These are phyloP conservation scores for Perizoma affinitatum DNA, from an alignment of 2,888 invertebrate species.

Conservation along the genomic window DNA sequence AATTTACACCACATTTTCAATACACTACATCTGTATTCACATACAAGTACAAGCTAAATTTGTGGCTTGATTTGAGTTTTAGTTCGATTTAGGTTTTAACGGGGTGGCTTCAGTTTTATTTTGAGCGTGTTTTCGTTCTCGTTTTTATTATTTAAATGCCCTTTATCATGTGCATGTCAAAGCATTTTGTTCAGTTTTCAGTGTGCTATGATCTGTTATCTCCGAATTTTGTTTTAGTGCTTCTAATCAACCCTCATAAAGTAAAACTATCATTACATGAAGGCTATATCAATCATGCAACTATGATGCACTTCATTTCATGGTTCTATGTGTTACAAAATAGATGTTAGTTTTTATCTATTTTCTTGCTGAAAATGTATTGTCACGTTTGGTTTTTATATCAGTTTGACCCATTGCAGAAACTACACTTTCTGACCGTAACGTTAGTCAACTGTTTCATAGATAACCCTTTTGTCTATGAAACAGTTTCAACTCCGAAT, in stretches of 20 bases:
- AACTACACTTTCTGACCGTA: constrained; percentile 1
- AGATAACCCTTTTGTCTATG: background rate
- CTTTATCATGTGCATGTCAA: constrained; percentile 48
- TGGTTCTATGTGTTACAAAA: background rate
- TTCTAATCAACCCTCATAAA: constrained; percentile 13
- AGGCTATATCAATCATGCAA: constrained; percentile 18
- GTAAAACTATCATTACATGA: constrained; percentile 8
- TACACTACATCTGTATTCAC: constrained; percentile 7
- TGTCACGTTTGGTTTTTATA: background rate
- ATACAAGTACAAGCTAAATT: constrained; percentile 11
- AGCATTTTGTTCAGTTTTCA: constrained; percentile 30
- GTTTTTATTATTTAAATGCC: constrained; percentile 6
- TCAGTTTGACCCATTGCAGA: constrained; percentile 2
- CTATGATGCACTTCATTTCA: constrained; percentile 5
- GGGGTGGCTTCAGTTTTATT: constrained; percentile 31
- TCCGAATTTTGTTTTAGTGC: constrained; percentile 13
- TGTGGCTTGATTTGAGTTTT: constrained; percentile 25
- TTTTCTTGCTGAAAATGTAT: background rate
- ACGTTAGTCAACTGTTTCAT: background rate
- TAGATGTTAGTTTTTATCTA: no score
- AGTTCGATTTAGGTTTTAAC: constrained; percentile 22
- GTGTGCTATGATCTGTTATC: constrained; percentile 33
- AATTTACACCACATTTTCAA: no score
- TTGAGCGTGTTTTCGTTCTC: constrained; percentile 23
- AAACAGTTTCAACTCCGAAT: background rate